Base-by-base conservation (phyloP, 2,888 invertebrate genomes). In the Hydriomena furcata region DNA sequence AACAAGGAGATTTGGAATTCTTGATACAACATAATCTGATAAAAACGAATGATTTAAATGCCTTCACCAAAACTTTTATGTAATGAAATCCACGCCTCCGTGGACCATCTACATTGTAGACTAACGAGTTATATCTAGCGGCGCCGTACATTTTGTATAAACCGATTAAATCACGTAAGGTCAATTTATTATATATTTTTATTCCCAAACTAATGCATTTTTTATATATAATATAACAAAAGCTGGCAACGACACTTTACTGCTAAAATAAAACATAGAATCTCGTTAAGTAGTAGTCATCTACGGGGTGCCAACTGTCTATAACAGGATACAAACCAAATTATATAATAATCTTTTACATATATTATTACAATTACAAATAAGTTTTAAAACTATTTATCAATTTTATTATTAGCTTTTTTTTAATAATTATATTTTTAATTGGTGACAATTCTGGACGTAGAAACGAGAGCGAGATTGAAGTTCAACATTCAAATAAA, bases 291-390 rank as follows among this genome's bases (percentile, higher is more conserved):
- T 54, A 49, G 49, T 40, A 55, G 45, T 55, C 51, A 51, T 55
- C 54, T 48, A 53, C 54, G 52, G 49, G 46, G 57, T 57, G 65
- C 62, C 58, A 52, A 57, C 66, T 55, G 66, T 57, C 64, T 66
- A 59, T 60, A 58, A 64, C 65, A 61, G 58, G 59, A 58, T 64
- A 64, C 61, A 60, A 76, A 78, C 70, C 55, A 73, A 76, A 73
- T 70, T 68, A 73, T 68, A 73, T 72, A 75, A 74, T 72, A 72
- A 62, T 68, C 55, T 57, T 64, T 59, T 58, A 60, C 53, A 58
- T 60, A 82, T 76, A 74, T 81, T 79, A 75, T 79, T 81, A 82
- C 74, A 73, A 71, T 82, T 81, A 82, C 79, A 80, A 75, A 71
- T 79, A 78, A 74, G 68, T 75, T 66, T 75, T 80, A 71, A 71